phyloP scores from a whole-genome alignment of 2,797 vertebrate genomes.

The Antennarius maculatus region DNA sequence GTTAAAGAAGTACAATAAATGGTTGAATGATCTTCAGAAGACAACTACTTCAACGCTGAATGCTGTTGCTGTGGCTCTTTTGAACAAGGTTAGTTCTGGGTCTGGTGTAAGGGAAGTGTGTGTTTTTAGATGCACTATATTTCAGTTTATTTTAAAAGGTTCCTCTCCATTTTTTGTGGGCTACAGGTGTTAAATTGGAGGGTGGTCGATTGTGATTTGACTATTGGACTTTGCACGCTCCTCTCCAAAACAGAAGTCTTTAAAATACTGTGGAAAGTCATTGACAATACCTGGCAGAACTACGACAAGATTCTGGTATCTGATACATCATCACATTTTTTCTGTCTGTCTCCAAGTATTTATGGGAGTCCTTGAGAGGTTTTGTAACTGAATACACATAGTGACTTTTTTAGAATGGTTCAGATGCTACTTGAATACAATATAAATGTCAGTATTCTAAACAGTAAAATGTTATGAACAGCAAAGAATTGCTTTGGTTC shows the following conservation, averaged over 20 bases:
- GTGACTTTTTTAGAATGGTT: too few species aligned
- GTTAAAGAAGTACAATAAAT: constrained; percentile 77
- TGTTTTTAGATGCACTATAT: neutral
- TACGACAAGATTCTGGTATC: constrained; percentile 93
- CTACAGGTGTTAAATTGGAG: constrained; percentile 93
- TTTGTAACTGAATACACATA: too few species aligned
- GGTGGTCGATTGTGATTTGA: constrained; percentile 88
- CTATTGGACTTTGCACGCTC: constrained; percentile 90
- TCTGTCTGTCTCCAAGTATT: neutral
- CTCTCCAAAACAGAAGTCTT: constrained; percentile 86
- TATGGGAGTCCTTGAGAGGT: too few species aligned
- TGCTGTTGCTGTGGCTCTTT: constrained; percentile 71
- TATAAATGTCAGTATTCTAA: too few species aligned
- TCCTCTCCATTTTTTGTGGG: constrained; percentile 1
- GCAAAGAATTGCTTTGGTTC: too few species aligned
- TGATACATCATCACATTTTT: neutral
- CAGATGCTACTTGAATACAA: too few species aligned
- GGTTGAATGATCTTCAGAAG: constrained; percentile 79
- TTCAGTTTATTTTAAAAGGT: neutral
- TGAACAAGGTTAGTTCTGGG: constrained; percentile 68
- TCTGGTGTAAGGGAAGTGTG: neutral
- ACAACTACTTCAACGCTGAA: constrained; percentile 75
- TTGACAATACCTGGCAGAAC: constrained; percentile 92
- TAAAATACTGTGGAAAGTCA: constrained; percentile 91
- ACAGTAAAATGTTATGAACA: too few species aligned